phyloP scores from a whole-genome alignment of 2,113 vertebrate species.

The Otolemur garnettii region DNA sequence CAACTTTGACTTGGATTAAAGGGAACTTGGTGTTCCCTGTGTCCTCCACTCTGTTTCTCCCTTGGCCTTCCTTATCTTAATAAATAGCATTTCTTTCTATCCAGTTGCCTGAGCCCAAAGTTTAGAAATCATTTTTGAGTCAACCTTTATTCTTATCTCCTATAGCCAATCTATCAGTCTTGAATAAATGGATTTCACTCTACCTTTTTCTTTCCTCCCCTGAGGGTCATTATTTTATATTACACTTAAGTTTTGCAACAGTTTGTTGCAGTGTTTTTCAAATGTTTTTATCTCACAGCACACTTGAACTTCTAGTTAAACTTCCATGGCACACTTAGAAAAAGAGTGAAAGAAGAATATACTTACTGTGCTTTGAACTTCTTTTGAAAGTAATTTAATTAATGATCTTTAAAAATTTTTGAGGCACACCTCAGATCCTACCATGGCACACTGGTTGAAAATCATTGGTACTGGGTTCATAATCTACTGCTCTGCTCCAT shows the following conservation, averaged over 20 bases:
- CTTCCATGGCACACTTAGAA: too few species aligned
- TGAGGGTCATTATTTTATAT: neutral
- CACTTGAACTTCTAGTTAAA: too few species aligned
- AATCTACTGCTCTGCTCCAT: neutral
- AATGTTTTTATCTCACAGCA: too few species aligned
- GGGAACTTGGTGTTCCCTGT: slow-evolving; percentile 33
- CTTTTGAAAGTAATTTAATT: too few species aligned
- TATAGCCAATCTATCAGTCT: neutral
- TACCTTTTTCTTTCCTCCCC: neutral
- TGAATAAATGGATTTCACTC: slow-evolving; percentile 3
- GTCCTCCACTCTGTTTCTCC: neutral
- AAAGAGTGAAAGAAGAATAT: too few species aligned
- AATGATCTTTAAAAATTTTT: too few species aligned
- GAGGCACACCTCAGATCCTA: too few species aligned
- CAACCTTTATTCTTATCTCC: neutral
- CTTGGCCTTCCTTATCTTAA: neutral
- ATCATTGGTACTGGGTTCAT: neutral
- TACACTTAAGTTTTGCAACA: neutral
- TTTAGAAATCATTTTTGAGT: slow-evolving; percentile 33
- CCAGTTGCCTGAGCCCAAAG: neutral
- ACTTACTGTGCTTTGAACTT: too few species aligned
- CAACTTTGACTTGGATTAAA: slow-evolving; percentile 12
- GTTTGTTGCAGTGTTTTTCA: neutral
- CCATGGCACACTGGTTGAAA: too few species aligned
- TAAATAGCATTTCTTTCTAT: neutral